These are phyloP conservation scores for Chrysolina oricalcia DNA, from an alignment of 2,888 invertebrate species.

Conservation along the genomic window DNA sequence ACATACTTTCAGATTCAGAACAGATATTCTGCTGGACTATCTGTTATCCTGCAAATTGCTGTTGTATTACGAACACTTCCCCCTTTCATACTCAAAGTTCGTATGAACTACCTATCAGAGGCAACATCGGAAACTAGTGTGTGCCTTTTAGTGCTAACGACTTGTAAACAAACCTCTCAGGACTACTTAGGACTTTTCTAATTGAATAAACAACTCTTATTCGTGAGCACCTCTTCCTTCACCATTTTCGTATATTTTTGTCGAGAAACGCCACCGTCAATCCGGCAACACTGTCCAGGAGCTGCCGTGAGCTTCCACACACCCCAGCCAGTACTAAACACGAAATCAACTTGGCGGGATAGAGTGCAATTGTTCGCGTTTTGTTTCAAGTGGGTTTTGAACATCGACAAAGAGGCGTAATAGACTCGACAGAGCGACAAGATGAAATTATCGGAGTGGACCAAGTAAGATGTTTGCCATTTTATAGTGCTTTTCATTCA, in stretches of 20 bases:
- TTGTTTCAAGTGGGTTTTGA: slow-evolving; percentile 44
- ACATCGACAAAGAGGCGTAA: slow-evolving; percentile 25
- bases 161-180: slow-evolving; percentile 20
- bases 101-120: background rate
- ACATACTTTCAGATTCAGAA: too few relatives aligned
- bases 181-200: background rate
- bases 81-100: background rate
- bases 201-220: slow-evolving; percentile 1
- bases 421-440: slow-evolving; percentile 25
- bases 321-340: slow-evolving; percentile 49
- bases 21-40: too few relatives aligned
- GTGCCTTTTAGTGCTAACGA: background rate
- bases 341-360: slow-evolving; percentile 52
- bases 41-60: background rate
- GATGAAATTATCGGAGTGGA: slow-evolving; percentile 40
- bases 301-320: slow-evolving; percentile 48
- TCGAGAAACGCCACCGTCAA: slow-evolving; percentile 28
- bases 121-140: background rate
- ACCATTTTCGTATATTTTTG: background rate
- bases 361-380: slow-evolving; percentile 46
- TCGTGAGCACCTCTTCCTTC: background rate
- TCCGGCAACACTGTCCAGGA: slow-evolving; percentile 45
- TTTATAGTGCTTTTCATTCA: slow-evolving; percentile 41
- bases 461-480: slow-evolving; percentile 48
- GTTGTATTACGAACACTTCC: background rate